Percentiles rank a stretch among this genome's conserved stretches.
These are phyloP conservation scores for Jacana jacana DNA, from an alignment of 2,113 vertebrate genomes.

Conservation along the genomic window DNA sequence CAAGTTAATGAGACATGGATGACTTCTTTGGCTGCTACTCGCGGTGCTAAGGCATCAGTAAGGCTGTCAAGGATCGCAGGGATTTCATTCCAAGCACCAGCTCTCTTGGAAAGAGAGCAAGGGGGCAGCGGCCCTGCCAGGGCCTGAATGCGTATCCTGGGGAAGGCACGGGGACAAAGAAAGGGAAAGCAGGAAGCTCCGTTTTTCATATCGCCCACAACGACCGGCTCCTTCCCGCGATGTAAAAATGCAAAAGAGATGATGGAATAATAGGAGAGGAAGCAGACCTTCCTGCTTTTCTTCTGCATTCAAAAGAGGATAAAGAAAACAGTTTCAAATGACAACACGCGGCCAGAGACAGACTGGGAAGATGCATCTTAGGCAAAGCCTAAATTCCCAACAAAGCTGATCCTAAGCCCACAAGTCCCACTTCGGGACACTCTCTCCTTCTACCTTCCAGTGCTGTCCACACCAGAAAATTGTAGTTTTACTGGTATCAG, in stretches of 20 bases:
- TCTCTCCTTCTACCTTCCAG: neutral
- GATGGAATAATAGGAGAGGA: neutral
- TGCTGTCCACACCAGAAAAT: accelerated
- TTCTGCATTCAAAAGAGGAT: neutral
- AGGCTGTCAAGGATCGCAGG: neutral
- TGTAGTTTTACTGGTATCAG: neutral
- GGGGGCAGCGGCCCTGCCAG: neutral
- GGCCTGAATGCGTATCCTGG: neutral
- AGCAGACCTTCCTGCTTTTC: slow-evolving; percentile 33
- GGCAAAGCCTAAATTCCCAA: neutral
- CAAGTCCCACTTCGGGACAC: neutral
- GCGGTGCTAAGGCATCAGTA: neutral
- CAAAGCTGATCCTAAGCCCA: neutral
- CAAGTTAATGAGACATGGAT: neutral
- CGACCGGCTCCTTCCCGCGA: neutral
- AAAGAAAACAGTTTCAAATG: neutral
- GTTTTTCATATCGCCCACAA: neutral
- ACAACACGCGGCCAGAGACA: neutral
- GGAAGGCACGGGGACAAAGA: neutral
- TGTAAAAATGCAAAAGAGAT: neutral
- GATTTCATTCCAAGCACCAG: neutral
- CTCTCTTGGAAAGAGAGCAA: neutral
- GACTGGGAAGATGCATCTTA: neutral
- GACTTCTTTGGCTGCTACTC: neutral
- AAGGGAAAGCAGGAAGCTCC: neutral